A percentile compares a stretch with the other conserved stretches of the same genome.
These are phyloP conservation scores for Melanerpes aurifrons DNA, from an alignment of 2,113 vertebrate genomes.

Conservation along the genomic window DNA sequence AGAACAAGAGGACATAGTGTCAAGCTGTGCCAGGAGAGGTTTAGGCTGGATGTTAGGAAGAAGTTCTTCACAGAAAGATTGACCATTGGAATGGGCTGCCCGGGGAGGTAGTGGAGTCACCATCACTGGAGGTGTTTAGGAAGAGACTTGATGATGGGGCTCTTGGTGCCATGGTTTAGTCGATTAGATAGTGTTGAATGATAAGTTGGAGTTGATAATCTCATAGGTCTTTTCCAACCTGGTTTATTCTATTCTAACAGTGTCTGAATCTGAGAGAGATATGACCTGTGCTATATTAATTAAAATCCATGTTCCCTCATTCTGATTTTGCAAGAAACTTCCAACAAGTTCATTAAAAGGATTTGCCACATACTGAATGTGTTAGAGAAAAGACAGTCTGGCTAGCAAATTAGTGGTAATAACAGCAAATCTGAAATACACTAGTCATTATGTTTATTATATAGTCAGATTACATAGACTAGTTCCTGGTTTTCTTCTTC, in stretches of 20 bases:
- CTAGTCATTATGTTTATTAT: slow-evolving; percentile 43
- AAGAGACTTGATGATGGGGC: no score
- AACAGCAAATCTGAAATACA: slow-evolving; percentile 33
- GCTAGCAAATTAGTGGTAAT: slow-evolving; percentile 52
- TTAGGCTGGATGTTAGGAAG: no score
- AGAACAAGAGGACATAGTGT: no score
- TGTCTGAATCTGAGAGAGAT: slow-evolving; percentile 11
- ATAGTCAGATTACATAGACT: slow-evolving; percentile 33
- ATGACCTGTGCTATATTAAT: slow-evolving; percentile 23
- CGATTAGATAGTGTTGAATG: no score
- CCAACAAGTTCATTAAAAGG: background rate
- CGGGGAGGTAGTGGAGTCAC: no score
- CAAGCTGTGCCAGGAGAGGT: no score
- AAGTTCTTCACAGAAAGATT: no score
- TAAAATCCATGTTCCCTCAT: background rate
- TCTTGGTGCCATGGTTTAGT: no score
- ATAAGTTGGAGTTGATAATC: no score
- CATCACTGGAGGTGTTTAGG: no score
- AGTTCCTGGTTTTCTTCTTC: slow-evolving; percentile 27
- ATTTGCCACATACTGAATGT: slow-evolving; percentile 25
- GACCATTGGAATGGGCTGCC: no score
- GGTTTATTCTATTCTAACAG: background rate
- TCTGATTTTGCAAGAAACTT: background rate
- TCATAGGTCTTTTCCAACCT: no score
- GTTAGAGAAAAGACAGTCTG: slow-evolving; percentile 53